phyloP scores from a whole-genome alignment of 2,797 vertebrate genomes.

The Sebastes steindachneri region DNA sequence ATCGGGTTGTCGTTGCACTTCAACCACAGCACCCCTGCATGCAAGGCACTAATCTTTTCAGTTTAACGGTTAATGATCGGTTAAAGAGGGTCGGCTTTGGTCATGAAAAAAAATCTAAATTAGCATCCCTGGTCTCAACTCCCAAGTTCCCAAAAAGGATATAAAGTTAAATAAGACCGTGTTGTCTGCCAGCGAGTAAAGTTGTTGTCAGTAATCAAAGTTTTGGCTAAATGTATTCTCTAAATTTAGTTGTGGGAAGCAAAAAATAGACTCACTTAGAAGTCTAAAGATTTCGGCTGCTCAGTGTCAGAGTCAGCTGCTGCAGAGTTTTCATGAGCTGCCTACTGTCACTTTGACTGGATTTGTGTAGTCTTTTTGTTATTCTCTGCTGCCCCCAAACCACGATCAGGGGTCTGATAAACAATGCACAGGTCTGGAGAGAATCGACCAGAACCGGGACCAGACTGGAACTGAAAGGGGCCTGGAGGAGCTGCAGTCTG shows the following conservation, averaged over 20 bases:
- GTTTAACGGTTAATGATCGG: neutral
- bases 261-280: constrained; percentile 59
- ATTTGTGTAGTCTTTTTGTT: constrained; percentile 9
- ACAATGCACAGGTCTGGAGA: neutral
- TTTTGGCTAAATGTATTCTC: constrained; percentile 33
- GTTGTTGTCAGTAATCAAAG: constrained; percentile 46
- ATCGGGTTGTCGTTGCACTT: neutral
- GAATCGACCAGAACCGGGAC: neutral
- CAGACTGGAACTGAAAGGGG: neutral
- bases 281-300: constrained; percentile 24
- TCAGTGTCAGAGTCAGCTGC: constrained; percentile 38
- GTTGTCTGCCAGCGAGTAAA: neutral
- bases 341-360: constrained; percentile 14
- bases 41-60: neutral
- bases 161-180: neutral
- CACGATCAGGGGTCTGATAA: neutral
- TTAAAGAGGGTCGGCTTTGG: neutral
- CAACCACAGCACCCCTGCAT: neutral
- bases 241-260: constrained; percentile 56
- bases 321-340: constrained; percentile 8
- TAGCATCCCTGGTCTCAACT: neutral
- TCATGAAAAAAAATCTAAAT: neutral
- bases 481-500: neutral
- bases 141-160: neutral
- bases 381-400: neutral